phyloP scores from a whole-genome alignment of 2,113 vertebrate genomes.

The Gracilinanus agilis region DNA sequence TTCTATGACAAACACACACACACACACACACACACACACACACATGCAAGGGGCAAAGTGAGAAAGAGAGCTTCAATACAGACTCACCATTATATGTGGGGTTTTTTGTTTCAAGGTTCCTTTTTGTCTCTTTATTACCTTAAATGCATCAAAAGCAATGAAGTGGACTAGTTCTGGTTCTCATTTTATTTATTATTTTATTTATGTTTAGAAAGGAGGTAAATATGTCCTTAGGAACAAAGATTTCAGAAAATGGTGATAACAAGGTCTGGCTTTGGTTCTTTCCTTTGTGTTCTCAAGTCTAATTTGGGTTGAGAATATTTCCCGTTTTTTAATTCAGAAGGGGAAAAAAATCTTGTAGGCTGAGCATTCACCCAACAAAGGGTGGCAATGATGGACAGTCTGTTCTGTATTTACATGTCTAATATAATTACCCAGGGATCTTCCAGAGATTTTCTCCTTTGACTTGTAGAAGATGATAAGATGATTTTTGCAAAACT shows the following conservation, averaged over 20 bases:
- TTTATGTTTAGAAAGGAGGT: not conserved
- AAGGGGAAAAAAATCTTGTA: not conserved
- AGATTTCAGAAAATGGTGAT: not conserved
- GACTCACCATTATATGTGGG: not conserved
- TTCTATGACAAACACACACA: not conserved
- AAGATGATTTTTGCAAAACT: not conserved
- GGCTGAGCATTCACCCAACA: slow-evolving; percentile 9
- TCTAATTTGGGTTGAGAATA: slow-evolving; percentile 10
- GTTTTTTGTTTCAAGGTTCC: not conserved
- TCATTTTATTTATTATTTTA: no score
- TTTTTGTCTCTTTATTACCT: not conserved
- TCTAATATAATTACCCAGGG: not conserved
- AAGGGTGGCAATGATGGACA: not conserved
- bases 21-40: no score
- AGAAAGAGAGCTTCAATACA: not conserved
- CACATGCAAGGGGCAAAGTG: no score
- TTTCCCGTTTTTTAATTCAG: slow-evolving; percentile 8
- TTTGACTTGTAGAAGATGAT: not conserved
- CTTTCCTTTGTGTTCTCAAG: not conserved
- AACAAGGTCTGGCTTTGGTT: not conserved
- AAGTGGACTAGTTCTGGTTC: not conserved
- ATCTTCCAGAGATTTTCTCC: not conserved
- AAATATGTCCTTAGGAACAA: not conserved
- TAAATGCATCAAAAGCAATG: not conserved
- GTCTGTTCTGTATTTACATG: slow-evolving; percentile 30